Conservation (phyloP, 2,888 invertebrate genomes). For the Aplocera efformata region DNA sequence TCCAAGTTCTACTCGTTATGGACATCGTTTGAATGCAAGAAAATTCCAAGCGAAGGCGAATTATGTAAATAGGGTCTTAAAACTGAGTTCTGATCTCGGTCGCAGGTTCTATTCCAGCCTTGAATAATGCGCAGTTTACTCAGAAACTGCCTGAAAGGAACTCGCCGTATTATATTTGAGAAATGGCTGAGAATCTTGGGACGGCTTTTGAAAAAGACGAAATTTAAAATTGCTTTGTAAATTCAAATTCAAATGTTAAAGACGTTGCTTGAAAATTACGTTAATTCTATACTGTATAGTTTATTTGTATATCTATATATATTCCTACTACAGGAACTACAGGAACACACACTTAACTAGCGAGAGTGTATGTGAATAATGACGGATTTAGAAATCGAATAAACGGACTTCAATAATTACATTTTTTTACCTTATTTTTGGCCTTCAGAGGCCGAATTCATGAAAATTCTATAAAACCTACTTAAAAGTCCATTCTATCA, state of each 20-base stretch:
- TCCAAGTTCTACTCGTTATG: slow-evolving; percentile 13
- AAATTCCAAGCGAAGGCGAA: slow-evolving; percentile 15
- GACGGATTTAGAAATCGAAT: no score
- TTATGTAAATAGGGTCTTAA: slow-evolving; percentile 39
- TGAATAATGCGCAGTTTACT: slow-evolving; percentile 24
- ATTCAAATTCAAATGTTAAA: background rate
- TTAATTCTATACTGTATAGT: no score
- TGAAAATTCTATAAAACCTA: no score
- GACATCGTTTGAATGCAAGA: slow-evolving; percentile 25
- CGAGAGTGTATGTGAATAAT: no score
- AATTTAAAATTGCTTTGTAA: background rate
- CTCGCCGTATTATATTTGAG: slow-evolving; percentile 20
- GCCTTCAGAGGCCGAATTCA: no score
- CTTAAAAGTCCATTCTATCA: no score
- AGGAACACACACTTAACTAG: no score
- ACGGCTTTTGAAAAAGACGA: background rate
- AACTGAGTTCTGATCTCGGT: slow-evolving; percentile 25
- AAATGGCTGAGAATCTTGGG: slow-evolving; percentile 15
- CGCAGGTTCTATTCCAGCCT: slow-evolving; percentile 18
- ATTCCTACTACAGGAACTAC: no score
- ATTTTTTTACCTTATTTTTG: no score
- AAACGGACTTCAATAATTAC: no score
- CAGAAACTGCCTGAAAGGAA: slow-evolving; percentile 21
- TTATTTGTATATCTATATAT: no score
- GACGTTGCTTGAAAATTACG: no score